A percentile compares a stretch with the other conserved stretches of the same genome.
These are phyloP conservation scores for Enteromius trimaculatus DNA, from an alignment of 2,797 vertebrate species.

Conservation along the genomic window DNA sequence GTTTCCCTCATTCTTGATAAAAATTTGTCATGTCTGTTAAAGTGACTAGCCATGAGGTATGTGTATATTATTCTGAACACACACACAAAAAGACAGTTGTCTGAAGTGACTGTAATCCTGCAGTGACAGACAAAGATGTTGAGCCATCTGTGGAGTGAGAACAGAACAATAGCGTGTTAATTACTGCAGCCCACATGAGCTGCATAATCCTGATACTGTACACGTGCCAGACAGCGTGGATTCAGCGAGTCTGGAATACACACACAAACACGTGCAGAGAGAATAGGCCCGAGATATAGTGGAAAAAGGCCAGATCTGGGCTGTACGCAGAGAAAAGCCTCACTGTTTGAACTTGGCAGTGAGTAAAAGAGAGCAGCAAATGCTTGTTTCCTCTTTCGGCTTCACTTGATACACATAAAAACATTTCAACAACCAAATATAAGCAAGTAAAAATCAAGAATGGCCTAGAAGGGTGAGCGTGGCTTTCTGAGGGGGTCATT, in stretches of 20 bases:
- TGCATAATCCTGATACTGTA: conserved; percentile 73
- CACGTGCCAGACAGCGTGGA: conserved; percentile 65
- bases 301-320: conserved; percentile 10
- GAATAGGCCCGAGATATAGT: not conserved
- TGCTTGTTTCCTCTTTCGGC: conserved; percentile 14
- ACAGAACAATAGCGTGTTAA: conserved; percentile 75
- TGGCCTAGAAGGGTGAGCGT: not conserved
- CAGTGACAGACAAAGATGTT: conserved; percentile 63
- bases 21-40: conserved; percentile 7
- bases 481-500: conserved; percentile 8
- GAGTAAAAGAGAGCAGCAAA: conserved; percentile 28
- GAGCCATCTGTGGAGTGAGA: conserved; percentile 55
- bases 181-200: conserved; percentile 66
- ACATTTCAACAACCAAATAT: conserved; percentile 9
- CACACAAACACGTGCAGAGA: conserved; percentile 11
- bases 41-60: not conserved
- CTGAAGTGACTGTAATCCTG: conserved; percentile 57
- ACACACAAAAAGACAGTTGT: conserved; percentile 24
- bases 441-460: not conserved
- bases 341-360: conserved; percentile 40
- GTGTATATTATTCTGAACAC: conserved; percentile 4
- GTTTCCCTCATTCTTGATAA: not conserved
- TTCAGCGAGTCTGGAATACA: conserved; percentile 23
- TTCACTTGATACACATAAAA: conserved; percentile 42
- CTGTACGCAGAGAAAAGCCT: conserved; percentile 38